phyloP scores from a whole-genome alignment of 37 sponge, comb jelly and placozoan genomes.

The Mnemiopsis leidyi region DNA sequence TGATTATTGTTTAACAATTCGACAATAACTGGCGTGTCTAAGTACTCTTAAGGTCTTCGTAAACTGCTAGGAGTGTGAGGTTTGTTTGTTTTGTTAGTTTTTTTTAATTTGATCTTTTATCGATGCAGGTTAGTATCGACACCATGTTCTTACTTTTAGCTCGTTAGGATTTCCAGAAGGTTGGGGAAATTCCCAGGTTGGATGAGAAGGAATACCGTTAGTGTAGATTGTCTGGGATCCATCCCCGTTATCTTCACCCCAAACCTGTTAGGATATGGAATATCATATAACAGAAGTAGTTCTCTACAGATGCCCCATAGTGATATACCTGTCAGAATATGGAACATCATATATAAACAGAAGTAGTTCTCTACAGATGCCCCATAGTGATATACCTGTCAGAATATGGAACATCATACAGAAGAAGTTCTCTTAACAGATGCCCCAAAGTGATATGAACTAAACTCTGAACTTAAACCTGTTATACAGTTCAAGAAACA shows the following conservation, averaged over 20 bases:
- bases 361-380: not conserved
- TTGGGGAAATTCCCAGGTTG: constrained; percentile 24
- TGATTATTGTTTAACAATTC: too few relatives aligned
- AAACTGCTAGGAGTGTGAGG: too few relatives aligned
- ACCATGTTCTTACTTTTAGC: too few relatives aligned
- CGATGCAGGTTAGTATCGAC: too few relatives aligned
- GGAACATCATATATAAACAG: not conserved
- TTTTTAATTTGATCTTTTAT: too few relatives aligned
- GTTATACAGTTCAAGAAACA: too few relatives aligned
- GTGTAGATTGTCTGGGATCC: constrained; percentile 53
- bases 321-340: not conserved
- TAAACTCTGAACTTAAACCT: too few relatives aligned
- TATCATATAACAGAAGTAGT: not conserved
- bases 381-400: not conserved
- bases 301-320: not conserved
- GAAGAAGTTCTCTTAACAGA: not conserved
- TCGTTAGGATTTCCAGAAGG: constrained; percentile 25
- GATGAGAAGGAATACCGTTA: constrained; percentile 52
- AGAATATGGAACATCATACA: not conserved
- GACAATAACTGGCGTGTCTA: too few relatives aligned
- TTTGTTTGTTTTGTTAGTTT: too few relatives aligned
- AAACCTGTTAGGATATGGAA: not conserved
- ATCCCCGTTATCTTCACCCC: not conserved
- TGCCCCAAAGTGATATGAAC: too few relatives aligned
- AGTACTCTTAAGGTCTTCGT: too few relatives aligned